These are phyloP conservation scores for Chaetogeoica ovagalla DNA, from an alignment of 2,888 invertebrate genomes.

Conservation along the genomic window DNA sequence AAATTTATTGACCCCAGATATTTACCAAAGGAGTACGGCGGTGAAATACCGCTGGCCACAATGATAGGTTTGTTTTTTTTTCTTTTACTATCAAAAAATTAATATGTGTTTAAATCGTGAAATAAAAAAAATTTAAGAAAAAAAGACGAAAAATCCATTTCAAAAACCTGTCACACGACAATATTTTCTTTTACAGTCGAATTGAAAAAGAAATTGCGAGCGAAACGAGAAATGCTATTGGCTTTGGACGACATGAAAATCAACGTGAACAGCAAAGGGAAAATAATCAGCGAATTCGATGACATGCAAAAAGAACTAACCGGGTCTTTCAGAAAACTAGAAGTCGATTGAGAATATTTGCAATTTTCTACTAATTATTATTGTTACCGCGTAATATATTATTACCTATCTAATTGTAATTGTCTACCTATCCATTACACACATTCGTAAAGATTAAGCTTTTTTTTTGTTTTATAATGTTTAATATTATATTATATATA, in stretches of 20 bases:
- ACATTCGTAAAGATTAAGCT: conserved; percentile 4
- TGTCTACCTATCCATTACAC: conserved; percentile 11
- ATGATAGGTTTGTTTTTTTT: conserved; percentile 70
- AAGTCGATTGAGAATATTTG: conserved; percentile 68
- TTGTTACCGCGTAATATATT: conserved; percentile 46
- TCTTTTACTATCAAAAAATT: background rate
- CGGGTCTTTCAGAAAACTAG: conserved; percentile 77
- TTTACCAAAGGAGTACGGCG: conserved; percentile 81
- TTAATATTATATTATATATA: conserved; percentile 1
- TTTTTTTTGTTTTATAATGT: conserved; percentile 17
- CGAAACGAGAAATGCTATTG: conserved; percentile 57
- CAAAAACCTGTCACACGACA: no score
- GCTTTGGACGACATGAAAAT: conserved; percentile 59
- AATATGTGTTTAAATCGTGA: background rate
- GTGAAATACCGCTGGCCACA: conserved; percentile 77
- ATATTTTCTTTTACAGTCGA: conserved; percentile 55
- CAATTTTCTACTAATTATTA: background rate
- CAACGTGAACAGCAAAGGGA: conserved; percentile 69
- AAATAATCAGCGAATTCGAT: conserved; percentile 73
- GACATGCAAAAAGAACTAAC: conserved; percentile 72
- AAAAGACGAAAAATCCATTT: no score
- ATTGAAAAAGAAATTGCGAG: conserved; percentile 58
- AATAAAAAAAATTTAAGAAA: no score
- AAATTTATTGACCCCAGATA: conserved; percentile 66
- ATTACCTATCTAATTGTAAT: conserved; percentile 19